Conservation (phyloP, 2,888 invertebrate species). For the Heliconius charithonia region DNA sequence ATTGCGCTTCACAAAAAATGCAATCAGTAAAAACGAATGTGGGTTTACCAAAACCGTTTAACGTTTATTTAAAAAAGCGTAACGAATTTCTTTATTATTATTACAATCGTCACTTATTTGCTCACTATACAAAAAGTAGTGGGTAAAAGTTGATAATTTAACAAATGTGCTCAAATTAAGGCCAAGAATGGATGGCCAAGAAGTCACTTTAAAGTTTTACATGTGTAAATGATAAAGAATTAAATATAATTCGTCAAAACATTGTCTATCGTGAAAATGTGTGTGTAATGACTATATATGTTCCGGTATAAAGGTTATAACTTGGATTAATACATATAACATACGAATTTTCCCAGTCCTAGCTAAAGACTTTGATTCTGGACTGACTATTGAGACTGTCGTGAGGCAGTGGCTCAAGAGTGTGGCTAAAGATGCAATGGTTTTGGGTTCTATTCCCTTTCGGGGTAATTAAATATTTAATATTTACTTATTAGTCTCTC, state of each 20-base stretch:
- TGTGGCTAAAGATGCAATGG: no score
- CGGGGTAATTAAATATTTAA: no score
- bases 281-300: not conserved
- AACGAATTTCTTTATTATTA: conserved; percentile 23
- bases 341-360: not conserved
- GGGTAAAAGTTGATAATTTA: not conserved
- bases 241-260: not conserved
- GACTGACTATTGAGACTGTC: no score
- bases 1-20: conserved; percentile 58
- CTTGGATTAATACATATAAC: no score
- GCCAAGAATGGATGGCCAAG: conserved; percentile 12
- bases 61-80: conserved; percentile 12
- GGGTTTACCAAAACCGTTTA: conserved; percentile 18
- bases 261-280: not conserved
- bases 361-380: no score
- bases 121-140: not conserved
- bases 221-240: not conserved
- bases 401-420: no score
- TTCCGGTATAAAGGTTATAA: no score
- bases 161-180: conserved; percentile 6
- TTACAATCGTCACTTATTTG: conserved; percentile 14
- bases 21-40: conserved; percentile 15
- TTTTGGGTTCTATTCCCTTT: no score
- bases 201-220: not conserved
- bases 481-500: no score